These are phyloP conservation scores for Drosophila gunungcola DNA, from an alignment of 1,140 invertebrate genomes.

Conservation along the genomic window DNA sequence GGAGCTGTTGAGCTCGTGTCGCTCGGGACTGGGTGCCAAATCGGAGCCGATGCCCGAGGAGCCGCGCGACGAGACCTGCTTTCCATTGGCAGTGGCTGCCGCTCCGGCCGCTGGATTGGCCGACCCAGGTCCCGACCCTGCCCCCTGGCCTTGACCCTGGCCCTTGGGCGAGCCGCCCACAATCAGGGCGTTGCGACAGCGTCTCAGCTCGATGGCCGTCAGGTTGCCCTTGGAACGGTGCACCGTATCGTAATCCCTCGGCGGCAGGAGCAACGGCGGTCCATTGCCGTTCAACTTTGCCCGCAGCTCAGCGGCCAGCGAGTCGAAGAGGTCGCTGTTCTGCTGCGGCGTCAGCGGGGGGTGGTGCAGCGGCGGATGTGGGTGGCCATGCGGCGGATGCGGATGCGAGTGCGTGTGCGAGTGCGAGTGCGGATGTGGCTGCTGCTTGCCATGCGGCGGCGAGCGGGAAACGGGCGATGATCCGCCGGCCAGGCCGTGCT, in stretches of 20 bases:
- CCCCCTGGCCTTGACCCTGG: not conserved
- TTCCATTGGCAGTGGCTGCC: slow-evolving; percentile 60
- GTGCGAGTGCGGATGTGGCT: slow-evolving; percentile 1
- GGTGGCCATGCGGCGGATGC: slow-evolving; percentile 24
- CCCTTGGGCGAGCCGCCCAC: slow-evolving; percentile 61
- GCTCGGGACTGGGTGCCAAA: slow-evolving; percentile 91
- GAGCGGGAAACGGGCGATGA: slow-evolving; percentile 63
- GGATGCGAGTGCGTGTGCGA: too few species aligned
- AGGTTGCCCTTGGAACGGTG: slow-evolving; percentile 93
- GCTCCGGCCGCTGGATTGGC: slow-evolving; percentile 23
- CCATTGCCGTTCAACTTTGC: slow-evolving; percentile 91
- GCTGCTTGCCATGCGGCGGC: slow-evolving; percentile 61
- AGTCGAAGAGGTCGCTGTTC: slow-evolving; percentile 93
- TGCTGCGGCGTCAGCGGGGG: slow-evolving; percentile 85
- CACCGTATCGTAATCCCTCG: slow-evolving; percentile 96
- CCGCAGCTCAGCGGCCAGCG: slow-evolving; percentile 94
- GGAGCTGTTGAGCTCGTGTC: slow-evolving; percentile 86
- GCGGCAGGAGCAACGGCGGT: slow-evolving; percentile 94
- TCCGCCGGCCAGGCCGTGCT: slow-evolving; percentile 71
- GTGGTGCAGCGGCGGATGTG: slow-evolving; percentile 52
- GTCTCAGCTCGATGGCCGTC: slow-evolving; percentile 91
- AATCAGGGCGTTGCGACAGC: slow-evolving; percentile 86
- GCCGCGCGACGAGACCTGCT: slow-evolving; percentile 87
- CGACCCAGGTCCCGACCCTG: slow-evolving; percentile 2
- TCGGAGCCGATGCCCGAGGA: slow-evolving; percentile 94